Evolutionary conservation across 2,797 vertebrate genomes (phyloP), one percentile per base, ranked within the genome.

Genomic region (Streptopelia turtur): DNA sequence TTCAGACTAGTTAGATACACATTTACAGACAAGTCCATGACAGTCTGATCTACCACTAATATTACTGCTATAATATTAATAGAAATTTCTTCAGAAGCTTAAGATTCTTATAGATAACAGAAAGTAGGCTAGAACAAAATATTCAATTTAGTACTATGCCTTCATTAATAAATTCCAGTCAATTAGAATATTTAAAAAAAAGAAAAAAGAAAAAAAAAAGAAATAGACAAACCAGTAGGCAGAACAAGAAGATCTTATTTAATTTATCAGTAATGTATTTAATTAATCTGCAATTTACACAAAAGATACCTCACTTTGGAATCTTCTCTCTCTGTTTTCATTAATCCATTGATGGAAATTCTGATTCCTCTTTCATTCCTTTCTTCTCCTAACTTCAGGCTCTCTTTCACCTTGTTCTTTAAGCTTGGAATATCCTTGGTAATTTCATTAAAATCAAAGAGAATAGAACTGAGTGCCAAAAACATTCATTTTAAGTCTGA

Each of bases 241-340:
- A 53, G 14, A 63, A 70, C 5, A 57, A 12, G 9, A 72, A n/a
- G 10, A 50, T n/a, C 4, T 1, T n/a, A 10, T 33, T 76, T 74
- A 70, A 27, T 18, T 20, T 1, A n/a, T 9, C 7, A 1, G 2
- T 11, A n/a, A 18, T 0, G 0, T 12, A 45, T 43, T 82, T 21
- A n/a, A 68, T 64, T 76, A 2, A 41, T 8, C 24, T 64, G 10
- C 18, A 61, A 39, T 6, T 72, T 65, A 43, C 22, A n/a, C 6
- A 60, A 35, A 47, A 52, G 6, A 23, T 13, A 6, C 2, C 6
- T 71, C 6, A 43, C 9, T 75, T 52, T 24, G 53, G 4, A 56
- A 52, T 63, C 15, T 33, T 11, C 4, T 71, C 63, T 64, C 33
- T 64, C 24, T 10, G 33, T 75, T 64, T 82, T 43, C 8, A 39